phyloP scores from a whole-genome alignment of 2,113 vertebrate species.

The Clinocottus analis region DNA sequence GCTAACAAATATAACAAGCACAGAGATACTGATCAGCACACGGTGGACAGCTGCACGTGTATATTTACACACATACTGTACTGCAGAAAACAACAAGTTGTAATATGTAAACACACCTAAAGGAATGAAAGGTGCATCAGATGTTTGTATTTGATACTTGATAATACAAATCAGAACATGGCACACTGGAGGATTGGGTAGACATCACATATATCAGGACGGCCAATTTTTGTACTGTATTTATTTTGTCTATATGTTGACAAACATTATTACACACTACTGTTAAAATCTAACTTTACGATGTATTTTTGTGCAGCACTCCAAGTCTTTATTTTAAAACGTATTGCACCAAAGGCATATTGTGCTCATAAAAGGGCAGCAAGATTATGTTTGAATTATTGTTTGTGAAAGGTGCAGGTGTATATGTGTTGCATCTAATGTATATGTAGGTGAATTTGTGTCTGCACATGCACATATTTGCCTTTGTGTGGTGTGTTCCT shows the following conservation, averaged over 20 bases:
- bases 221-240: neutral
- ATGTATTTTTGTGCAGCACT: neutral
- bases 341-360: neutral
- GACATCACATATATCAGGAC: neutral
- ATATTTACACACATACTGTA: neutral
- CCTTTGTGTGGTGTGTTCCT: conserved; percentile 18
- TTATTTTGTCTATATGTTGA: conserved; percentile 7
- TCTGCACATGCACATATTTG: conserved; percentile 4
- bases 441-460: neutral
- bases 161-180: neutral
- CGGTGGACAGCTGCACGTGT: neutral
- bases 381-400: conserved; percentile 1
- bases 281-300: neutral
- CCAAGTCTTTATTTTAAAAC: neutral
- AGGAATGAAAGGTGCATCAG: neutral
- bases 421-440: neutral
- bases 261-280: neutral
- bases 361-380: neutral
- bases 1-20: conserved; percentile 3
- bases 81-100: neutral
- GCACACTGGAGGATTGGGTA: neutral
- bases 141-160: neutral
- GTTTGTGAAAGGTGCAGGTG: neutral
- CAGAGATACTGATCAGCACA: conserved; percentile 8
- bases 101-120: neutral